Evolutionary conservation across 2,888 invertebrate species (phyloP).

Genomic region (Heliconius erato): DNA sequence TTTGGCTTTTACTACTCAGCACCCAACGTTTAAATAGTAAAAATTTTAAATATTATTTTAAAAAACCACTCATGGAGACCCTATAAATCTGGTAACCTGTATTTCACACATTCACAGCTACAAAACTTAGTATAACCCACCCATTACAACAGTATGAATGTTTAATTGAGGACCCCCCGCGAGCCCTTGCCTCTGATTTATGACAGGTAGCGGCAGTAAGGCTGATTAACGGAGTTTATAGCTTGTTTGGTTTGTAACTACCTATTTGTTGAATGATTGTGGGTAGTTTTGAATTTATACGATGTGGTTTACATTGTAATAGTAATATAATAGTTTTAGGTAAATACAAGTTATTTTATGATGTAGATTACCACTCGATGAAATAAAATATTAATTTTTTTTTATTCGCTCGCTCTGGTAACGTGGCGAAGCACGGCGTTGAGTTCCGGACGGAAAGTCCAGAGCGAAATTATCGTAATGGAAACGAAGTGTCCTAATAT

Average conservation of each 20-base stretch:
- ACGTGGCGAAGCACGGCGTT: not conserved
- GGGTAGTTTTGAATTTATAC: not conserved
- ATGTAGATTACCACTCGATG: not conserved
- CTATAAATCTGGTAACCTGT: slow-evolving; percentile 17
- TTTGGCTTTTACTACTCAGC: too few species aligned
- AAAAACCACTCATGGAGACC: not conserved
- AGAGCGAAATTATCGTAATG: too few species aligned
- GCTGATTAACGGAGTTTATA: slow-evolving; percentile 58
- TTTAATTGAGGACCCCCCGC: slow-evolving; percentile 53
- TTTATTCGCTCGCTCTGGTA: not conserved
- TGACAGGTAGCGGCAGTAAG: slow-evolving; percentile 55
- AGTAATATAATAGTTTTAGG: not conserved
- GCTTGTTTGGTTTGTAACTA: slow-evolving; percentile 27
- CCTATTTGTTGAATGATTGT: slow-evolving; percentile 2
- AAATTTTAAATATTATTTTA: too few species aligned
- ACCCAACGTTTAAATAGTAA: too few species aligned
- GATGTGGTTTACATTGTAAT: not conserved
- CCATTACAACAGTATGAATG: slow-evolving; percentile 58
- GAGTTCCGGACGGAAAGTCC: not conserved
- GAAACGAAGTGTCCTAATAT: not conserved
- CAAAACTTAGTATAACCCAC: slow-evolving; percentile 56
- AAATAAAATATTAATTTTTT: not conserved
- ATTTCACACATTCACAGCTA: slow-evolving; percentile 60
- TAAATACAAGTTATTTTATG: too few species aligned
- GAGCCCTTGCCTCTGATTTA: slow-evolving; percentile 58